phyloP scores from a whole-genome alignment of 2,797 vertebrate species.

The Merluccius polli region DNA sequence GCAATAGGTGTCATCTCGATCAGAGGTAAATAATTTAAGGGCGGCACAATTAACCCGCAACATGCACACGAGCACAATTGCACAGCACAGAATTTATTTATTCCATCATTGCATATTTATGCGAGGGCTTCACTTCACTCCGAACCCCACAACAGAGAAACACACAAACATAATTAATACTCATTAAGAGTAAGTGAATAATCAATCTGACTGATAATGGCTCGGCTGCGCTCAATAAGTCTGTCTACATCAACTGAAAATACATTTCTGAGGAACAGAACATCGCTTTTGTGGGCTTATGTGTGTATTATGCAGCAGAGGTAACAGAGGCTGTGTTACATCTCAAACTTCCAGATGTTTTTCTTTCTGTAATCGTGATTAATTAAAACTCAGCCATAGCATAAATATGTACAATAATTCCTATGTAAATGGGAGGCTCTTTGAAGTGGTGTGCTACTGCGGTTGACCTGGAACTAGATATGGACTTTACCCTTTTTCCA shows the following conservation, averaged over 20 bases:
- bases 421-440: slow-evolving; percentile 23
- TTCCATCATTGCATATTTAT: slow-evolving; percentile 26
- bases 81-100: slow-evolving; percentile 15
- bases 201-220: slow-evolving; percentile 26
- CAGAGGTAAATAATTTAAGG: slow-evolving; percentile 75
- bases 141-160: slow-evolving; percentile 6
- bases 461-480: slow-evolving; percentile 28
- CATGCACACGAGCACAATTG: neutral
- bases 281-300: neutral
- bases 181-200: slow-evolving; percentile 27
- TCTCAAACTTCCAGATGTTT: slow-evolving; percentile 59
- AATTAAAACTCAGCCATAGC: slow-evolving; percentile 18
- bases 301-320: slow-evolving; percentile 1
- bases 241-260: slow-evolving; percentile 10
- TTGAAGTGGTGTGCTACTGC: slow-evolving; percentile 28
- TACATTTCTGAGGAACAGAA: neutral
- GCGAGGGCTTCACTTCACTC: slow-evolving; percentile 21
- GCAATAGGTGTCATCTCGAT: slow-evolving; percentile 51
- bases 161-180: slow-evolving; percentile 32
- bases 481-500: slow-evolving; percentile 24
- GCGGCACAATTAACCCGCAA: slow-evolving; percentile 1
- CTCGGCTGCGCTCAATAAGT: slow-evolving; percentile 14
- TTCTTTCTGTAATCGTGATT: slow-evolving; percentile 70
- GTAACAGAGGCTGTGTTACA: neutral
- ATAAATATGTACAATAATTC: slow-evolving; percentile 23